Conservation (phyloP, 2,113 vertebrate genomes). For the Syrmaticus mikado region DNA sequence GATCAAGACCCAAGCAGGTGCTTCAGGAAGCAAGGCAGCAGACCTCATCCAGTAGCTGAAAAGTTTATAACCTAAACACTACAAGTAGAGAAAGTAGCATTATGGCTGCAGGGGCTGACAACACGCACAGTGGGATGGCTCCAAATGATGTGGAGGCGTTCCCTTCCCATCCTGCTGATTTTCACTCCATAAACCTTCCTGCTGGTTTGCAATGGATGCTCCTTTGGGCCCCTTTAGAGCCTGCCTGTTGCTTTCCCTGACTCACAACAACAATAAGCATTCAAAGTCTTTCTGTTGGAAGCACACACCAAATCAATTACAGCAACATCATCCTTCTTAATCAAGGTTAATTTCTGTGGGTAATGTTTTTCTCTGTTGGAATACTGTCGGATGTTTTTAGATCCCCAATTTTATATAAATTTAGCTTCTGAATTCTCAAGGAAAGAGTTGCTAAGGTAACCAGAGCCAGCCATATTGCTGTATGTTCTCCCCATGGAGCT, state of each 20-base stretch:
- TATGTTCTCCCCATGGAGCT: slow-evolving; percentile 62
- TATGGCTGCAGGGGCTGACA: background rate
- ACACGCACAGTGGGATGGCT: background rate
- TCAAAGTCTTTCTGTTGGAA: slow-evolving; percentile 6
- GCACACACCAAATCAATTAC: slow-evolving; percentile 20
- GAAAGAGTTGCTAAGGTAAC: slow-evolving; percentile 81
- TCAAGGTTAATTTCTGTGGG: slow-evolving; percentile 74
- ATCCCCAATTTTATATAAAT: slow-evolving; percentile 73
- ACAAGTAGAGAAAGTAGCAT: background rate
- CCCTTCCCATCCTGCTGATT: background rate
- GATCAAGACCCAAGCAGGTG: background rate
- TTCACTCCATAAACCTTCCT: background rate
- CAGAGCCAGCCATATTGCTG: slow-evolving; percentile 62
- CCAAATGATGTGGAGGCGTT: background rate
- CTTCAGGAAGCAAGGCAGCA: background rate
- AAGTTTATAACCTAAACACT: background rate
- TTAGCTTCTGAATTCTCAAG: slow-evolving; percentile 70
- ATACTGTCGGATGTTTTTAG: slow-evolving; percentile 66
- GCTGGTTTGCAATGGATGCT: background rate
- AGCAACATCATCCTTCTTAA: slow-evolving; percentile 66
- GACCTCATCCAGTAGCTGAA: background rate
- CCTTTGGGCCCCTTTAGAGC: background rate
- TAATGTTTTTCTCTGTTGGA: slow-evolving; percentile 69
- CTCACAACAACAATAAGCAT: background rate
- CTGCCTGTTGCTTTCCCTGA: background rate